A percentile compares a stretch with the other conserved stretches of the same genome.
Conservation (phyloP, 2,113 vertebrate species). For the Sminthopsis crassicaudata region DNA sequence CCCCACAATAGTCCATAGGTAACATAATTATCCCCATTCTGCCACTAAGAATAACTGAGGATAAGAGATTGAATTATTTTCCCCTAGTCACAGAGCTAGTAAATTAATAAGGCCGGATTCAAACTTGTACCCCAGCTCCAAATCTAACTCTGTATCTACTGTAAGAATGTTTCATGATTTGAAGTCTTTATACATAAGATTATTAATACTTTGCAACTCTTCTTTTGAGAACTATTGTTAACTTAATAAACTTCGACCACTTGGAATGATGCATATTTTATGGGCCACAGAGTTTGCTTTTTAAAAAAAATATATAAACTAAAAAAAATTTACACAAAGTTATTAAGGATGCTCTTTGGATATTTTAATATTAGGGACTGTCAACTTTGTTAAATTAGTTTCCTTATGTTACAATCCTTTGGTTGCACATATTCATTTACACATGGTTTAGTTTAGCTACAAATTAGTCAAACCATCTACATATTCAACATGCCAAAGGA, state of each 20-base stretch:
- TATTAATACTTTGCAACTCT: background rate
- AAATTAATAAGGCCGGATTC: background rate
- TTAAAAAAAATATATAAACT: background rate
- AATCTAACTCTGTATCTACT: background rate
- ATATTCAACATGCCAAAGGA: background rate
- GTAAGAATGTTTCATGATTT: background rate
- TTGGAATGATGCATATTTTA: background rate
- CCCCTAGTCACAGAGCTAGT: background rate
- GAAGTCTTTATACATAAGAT: background rate
- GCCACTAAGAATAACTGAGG: too few species aligned
- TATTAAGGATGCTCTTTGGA: background rate
- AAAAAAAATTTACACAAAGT: slow-evolving; percentile 21
- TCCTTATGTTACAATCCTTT: background rate
- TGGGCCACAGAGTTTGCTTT: background rate
- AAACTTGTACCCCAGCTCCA: background rate
- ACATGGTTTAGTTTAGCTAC: background rate
- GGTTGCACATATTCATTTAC: background rate
- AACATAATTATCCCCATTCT: too few species aligned
- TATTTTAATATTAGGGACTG: background rate
- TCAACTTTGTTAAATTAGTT: slow-evolving; percentile 4
- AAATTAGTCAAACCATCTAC: background rate
- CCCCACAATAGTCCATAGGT: background rate
- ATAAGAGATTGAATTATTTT: background rate
- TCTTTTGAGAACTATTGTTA: background rate
- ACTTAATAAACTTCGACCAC: background rate